Percentiles rank a stretch among this genome's conserved stretches.
Conservation (phyloP, 2,888 invertebrate species). For the Hirtodrosophila trivittata region DNA sequence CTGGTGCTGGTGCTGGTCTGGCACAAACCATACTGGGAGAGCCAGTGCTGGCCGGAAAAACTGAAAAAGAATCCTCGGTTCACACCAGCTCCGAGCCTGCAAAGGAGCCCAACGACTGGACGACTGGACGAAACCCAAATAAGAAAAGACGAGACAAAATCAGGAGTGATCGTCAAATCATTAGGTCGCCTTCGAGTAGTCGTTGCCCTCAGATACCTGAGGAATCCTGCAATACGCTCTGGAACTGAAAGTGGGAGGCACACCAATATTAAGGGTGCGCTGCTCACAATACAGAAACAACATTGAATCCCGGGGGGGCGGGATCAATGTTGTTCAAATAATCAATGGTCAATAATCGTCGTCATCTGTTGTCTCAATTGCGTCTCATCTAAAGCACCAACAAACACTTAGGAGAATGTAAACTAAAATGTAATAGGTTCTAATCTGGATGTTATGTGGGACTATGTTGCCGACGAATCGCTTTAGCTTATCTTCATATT, state of each 20-base stretch:
- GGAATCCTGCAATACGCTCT: constrained; percentile 22
- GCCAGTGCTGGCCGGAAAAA: constrained; percentile 1
- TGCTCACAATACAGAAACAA: constrained; percentile 45
- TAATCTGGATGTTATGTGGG: constrained; percentile 79
- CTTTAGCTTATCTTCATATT: constrained; percentile 54
- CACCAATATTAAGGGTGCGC: constrained; percentile 3
- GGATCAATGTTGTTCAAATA: constrained; percentile 48
- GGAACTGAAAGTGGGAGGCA: constrained; percentile 50
- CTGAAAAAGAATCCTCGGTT: constrained; percentile 15
- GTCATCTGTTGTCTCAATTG: constrained; percentile 80
- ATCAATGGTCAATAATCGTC: constrained; percentile 71
- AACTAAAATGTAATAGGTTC: constrained; percentile 82
- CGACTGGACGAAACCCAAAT: too few relatives aligned
- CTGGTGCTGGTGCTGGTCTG: background rate
- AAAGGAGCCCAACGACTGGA: background rate
- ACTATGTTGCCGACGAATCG: constrained; percentile 75
- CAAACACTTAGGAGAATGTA: constrained; percentile 81
- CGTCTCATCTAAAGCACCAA: constrained; percentile 84
- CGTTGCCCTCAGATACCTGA: constrained; percentile 6
- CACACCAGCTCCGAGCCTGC: constrained; percentile 19
- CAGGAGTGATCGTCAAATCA: background rate
- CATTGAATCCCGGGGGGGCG: background rate
- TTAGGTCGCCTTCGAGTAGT: background rate
- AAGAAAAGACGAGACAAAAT: background rate
- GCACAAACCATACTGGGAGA: background rate